phyloP scores from a whole-genome alignment of 1,140 invertebrate genomes.

The Matsumurasca onukii region DNA sequence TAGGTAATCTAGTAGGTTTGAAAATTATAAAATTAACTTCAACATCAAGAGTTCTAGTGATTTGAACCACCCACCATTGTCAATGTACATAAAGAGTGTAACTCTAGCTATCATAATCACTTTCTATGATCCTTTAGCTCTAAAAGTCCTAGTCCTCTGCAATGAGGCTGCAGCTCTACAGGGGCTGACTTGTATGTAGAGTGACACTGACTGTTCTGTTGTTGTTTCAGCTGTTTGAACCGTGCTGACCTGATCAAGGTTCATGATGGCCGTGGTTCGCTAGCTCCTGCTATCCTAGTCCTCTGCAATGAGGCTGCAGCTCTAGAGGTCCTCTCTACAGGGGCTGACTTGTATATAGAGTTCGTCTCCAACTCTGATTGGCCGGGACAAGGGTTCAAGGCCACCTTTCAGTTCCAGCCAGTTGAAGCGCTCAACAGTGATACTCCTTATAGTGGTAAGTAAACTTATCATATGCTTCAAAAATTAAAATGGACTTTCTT shows the following conservation, averaged over 20 bases:
- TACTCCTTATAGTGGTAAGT: constrained; percentile 52
- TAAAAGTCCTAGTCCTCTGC: constrained; percentile 77
- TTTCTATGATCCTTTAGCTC: constrained; percentile 57
- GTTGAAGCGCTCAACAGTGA: constrained; percentile 48
- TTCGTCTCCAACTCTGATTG: constrained; percentile 79
- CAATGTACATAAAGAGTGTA: too few relatives aligned
- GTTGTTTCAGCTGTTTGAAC: constrained; percentile 70
- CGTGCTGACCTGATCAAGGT: constrained; percentile 79
- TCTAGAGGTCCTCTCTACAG: constrained; percentile 77
- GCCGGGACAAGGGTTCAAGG: constrained; percentile 84
- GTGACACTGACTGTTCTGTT: too few relatives aligned
- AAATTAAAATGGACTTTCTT: too few relatives aligned
- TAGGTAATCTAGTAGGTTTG: too few relatives aligned
- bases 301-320: constrained; percentile 76
- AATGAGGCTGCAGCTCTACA: constrained; percentile 70
- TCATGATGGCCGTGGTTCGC: constrained; percentile 67
- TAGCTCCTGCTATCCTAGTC: constrained; percentile 70
- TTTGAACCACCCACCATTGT: too few relatives aligned
- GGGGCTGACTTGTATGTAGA: constrained; percentile 77
- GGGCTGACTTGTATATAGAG: constrained; percentile 74
- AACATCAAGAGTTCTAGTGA: too few relatives aligned
- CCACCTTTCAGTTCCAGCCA: constrained; percentile 74
- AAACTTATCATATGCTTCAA: too few relatives aligned
- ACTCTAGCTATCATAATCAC: too few relatives aligned
- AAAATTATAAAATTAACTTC: too few relatives aligned